Evolutionary conservation across 2,797 vertebrate species (phyloP), one percentile per base, ranked within the genome.

Genomic region (Pantherophis alleghaniensis): DNA sequence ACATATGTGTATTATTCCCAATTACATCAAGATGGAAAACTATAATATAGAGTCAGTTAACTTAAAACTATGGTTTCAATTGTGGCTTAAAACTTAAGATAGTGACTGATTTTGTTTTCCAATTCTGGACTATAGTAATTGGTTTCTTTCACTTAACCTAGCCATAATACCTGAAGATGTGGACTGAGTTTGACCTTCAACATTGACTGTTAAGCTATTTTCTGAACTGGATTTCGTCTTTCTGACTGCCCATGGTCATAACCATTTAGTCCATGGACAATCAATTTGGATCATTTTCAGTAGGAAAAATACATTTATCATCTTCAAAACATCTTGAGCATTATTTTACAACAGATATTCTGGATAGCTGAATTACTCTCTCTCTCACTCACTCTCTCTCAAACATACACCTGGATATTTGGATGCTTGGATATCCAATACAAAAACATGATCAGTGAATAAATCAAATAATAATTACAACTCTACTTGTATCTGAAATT

Each of bases 361-460:
- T 66, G 28, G 61, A n/a, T 66, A n/a, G 61, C 61, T n/a, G 61
- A 66, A 66, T 66, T 13, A n/a, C 11, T 66, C 28, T 3, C 13
- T 56, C 55, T 4, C 26, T 63, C 61, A 12, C 24, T 28, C 26
- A 14, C 26, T 53, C 51, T 2, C 2, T 56, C 22, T 66, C 16
- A 89, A 69, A 93, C 63, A 26, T 1, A 7, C 61, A n/a, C 0
- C 0, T 9, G 26, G 3, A 2, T 66, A 91, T 83, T 57, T 28
- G 12, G 91, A 69, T 87, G 57, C 74, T 86, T 91, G 2, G 11
- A 47, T 14, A n/a, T 16, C n/a, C 22, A 24, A 86, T 42, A 59
- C 91, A 91, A 89, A 86, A 59, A 51, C 88, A 89, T 14, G 91
- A 92, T 83, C 47, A 88, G 12, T 87, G 86, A 69, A 87, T 37